phyloP scores from a whole-genome alignment of 2,888 invertebrate genomes.

The Heteromyza rotundicornis region DNA sequence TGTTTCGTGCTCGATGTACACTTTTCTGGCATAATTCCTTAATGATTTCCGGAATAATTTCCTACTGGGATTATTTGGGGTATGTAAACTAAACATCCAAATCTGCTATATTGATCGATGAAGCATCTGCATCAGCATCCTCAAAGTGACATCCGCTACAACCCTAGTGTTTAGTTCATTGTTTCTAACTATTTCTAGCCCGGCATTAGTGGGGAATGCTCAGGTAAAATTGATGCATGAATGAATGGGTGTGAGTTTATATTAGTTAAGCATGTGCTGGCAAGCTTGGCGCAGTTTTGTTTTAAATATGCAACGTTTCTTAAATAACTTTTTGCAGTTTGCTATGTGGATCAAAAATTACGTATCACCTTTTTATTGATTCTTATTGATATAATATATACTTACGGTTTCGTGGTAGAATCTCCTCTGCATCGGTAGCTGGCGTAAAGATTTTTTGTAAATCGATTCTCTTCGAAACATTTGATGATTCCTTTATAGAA shows the following conservation, averaged over 20 bases:
- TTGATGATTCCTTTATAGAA: constrained; percentile 52
- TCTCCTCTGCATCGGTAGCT: constrained; percentile 80
- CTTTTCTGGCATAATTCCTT: too few relatives aligned
- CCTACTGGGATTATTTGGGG: too few relatives aligned
- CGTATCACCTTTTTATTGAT: constrained; percentile 42
- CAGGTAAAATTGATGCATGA: too few relatives aligned
- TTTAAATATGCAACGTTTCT: neutral
- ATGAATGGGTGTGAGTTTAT: neutral
- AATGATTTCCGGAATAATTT: too few relatives aligned
- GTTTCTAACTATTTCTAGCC: too few relatives aligned
- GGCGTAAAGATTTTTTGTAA: constrained; percentile 89
- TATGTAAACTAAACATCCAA: too few relatives aligned
- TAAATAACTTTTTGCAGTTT: neutral
- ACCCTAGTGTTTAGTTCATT: too few relatives aligned
- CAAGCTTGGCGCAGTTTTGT: neutral
- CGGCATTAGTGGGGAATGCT: too few relatives aligned
- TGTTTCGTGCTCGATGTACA: too few relatives aligned
- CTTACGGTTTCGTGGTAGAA: constrained; percentile 76
- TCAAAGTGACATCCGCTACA: too few relatives aligned
- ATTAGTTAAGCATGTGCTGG: neutral
- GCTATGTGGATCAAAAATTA: constrained; percentile 24
- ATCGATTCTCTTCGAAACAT: constrained; percentile 71
- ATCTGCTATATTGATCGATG: too few relatives aligned
- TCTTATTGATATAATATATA: constrained; percentile 32
- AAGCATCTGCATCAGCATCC: too few relatives aligned